Base-by-base conservation (phyloP, 2,113 vertebrate genomes). In the Synodontis membranacea region DNA sequence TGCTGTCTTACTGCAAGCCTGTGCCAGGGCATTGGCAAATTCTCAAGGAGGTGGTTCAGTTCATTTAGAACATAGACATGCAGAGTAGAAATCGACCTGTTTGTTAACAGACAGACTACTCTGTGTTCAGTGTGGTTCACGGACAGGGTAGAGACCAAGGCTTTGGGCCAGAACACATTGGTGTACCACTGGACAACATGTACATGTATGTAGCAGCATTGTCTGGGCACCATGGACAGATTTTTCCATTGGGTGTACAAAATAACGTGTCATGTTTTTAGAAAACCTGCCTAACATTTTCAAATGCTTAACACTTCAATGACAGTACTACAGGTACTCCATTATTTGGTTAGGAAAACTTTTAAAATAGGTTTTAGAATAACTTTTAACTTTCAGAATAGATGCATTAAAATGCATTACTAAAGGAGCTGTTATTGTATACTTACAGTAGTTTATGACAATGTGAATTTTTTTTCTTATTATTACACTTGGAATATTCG, bases 81-180 rank as follows among this genome's bases (percentile, higher is more conserved):
- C 28, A 76, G 74, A 76, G 5, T 50, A 76, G 44, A 76, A 48
- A 76, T 17, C 31, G 46, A 76, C 50, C 74, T 76, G 74, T 76
- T 76, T 48, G 74, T 76, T 44, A 76, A 48, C 11, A 19, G 14
- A 48, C 17, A 50, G 46, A 50, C 44, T 50, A 28, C 44, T 76
- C 74, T n/a, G 44, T 76, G 28, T 48, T 15, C 14, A 50, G 28
- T 46, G 17, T 17, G 28, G 74, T 48, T 48, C 28, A 15, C 2
- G 7, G 44, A 3, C 44, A 50, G 25, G 75, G 28, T 15, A 52
- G 75, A 78, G n/a, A 50, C 44, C 14, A 75, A 28, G 72, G 25
- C 25, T 46, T 75, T 48, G 11, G 10, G 72, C 42, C 42, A 75
- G 72, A 15, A 48, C 6, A 5, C 6, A 12, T 75, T 48, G 70